Evolutionary conservation across 1,140 invertebrate genomes (phyloP), one percentile per base, ranked within the genome.

Genomic region (Formica exsecta): DNA sequence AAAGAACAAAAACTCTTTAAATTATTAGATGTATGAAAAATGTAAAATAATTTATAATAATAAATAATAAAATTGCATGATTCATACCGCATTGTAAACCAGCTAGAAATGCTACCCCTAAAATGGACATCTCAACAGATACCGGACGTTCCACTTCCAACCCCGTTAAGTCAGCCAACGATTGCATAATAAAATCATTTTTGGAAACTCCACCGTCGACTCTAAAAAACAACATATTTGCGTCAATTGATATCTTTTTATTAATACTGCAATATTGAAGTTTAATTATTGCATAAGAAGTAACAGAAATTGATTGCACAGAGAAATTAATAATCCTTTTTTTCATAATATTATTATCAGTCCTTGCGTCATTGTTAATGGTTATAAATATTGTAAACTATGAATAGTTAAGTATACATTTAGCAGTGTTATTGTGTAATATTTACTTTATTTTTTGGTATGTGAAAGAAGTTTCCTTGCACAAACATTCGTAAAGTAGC

Each of bases 191-290:
- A 92, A 99, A 99, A 94, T 99, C 97, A 94, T 99, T 99, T 80
- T 97, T 96, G 0, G 98, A 97, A 22, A 99, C 98, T 38, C 99
- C 99, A n/a, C 98, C 99, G 94, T 99, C 98, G 59, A 98, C 96
- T 89, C 98, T 99, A 92, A 0, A 11, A 9, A 38, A 19, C 0
- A 66, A 79, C 0, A 32, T 36, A 22, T 38, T 32, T 22, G 3
- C 5, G 38, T 29, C 0, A 65, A 25, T 41, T 16, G 54, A 44
- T 48, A 54, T 2, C 38, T 64, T 36, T 36, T 9, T 13, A 16
- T 36, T n/a, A 22, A 38, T 57, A 8, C 38, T 77, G 6, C 36
- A 5, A n/a, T 51, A 51, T 51, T 51, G 16, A 19, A 51, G 13
- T 59, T 19, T 19, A 0, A n/a, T 68, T 7, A 59, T 59, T 2